These are phyloP conservation scores for Gymnoscopelus braueri DNA, from an alignment of 2,797 vertebrate species.

Conservation along the genomic window DNA sequence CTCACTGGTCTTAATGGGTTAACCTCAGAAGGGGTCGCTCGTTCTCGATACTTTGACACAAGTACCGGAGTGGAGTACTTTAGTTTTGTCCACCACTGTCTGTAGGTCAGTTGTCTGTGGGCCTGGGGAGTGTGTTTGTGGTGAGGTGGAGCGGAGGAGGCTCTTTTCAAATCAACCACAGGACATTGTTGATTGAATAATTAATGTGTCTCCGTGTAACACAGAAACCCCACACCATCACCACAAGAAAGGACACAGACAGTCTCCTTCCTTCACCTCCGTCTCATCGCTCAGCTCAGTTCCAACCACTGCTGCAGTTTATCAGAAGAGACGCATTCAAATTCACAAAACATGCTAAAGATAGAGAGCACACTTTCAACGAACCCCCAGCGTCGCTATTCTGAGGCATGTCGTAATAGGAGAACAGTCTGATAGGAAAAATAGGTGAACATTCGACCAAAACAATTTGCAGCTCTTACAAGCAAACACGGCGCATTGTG, in stretches of 20 bases:
- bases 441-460: too few relatives aligned
- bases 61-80: too few relatives aligned
- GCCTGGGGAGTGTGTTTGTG: constrained; percentile 69
- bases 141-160: constrained; percentile 79
- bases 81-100: too few relatives aligned
- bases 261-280: constrained; percentile 20
- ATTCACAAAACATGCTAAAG: not conserved
- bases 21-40: too few relatives aligned
- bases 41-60: too few relatives aligned
- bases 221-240: constrained; percentile 87
- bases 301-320: not conserved
- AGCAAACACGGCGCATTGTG: too few relatives aligned
- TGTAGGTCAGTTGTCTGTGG: not conserved
- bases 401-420: not conserved
- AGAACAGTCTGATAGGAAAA: too few relatives aligned
- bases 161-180: constrained; percentile 86
- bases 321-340: not conserved
- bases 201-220: constrained; percentile 93
- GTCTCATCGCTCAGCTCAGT: not conserved
- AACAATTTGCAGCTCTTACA: too few relatives aligned
- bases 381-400: not conserved
- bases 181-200: constrained; percentile 97
- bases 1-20: too few relatives aligned
- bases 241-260: constrained; percentile 57
- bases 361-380: too few relatives aligned